Conservation (phyloP, 2,888 invertebrate genomes). For the Beris chalybata region DNA sequence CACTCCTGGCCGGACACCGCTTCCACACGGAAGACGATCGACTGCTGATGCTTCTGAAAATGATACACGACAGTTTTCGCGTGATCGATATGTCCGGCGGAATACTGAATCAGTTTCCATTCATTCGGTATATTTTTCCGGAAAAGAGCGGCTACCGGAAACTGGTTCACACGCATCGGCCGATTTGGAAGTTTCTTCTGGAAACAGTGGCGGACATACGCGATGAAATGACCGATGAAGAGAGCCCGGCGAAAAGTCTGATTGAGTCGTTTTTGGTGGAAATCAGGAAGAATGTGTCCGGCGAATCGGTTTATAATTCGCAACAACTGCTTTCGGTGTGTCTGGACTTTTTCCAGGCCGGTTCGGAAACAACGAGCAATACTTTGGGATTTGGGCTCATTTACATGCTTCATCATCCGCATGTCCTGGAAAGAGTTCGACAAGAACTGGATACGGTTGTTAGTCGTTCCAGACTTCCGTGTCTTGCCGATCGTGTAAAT, state of each 20-base stretch:
- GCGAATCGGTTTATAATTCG: slow-evolving; percentile 56
- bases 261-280: slow-evolving; percentile 61
- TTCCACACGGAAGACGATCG: slow-evolving; percentile 64
- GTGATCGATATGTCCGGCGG: slow-evolving; percentile 69
- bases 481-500: slow-evolving; percentile 57
- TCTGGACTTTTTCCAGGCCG: slow-evolving; percentile 65
- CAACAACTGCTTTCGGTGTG: slow-evolving; percentile 62
- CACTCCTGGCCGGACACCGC: slow-evolving; percentile 65
- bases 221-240: slow-evolving; percentile 51
- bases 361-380: slow-evolving; percentile 61
- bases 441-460: slow-evolving; percentile 57
- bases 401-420: slow-evolving; percentile 60
- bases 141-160: slow-evolving; percentile 64
- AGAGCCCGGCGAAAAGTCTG: slow-evolving; percentile 47
- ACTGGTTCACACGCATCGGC: slow-evolving; percentile 58
- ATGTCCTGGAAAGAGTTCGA: slow-evolving; percentile 60
- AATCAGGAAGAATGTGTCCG: slow-evolving; percentile 54
- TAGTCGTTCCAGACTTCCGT: slow-evolving; percentile 51
- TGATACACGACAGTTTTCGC: slow-evolving; percentile 66
- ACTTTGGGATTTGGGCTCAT: slow-evolving; percentile 62
- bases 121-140: slow-evolving; percentile 67
- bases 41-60: slow-evolving; percentile 60
- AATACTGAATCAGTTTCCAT: slow-evolving; percentile 68
- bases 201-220: slow-evolving; percentile 62
- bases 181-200: slow-evolving; percentile 61